Evolutionary conservation across 2,888 invertebrate species (phyloP).

Genomic region (Asteroscopus sphinx): DNA sequence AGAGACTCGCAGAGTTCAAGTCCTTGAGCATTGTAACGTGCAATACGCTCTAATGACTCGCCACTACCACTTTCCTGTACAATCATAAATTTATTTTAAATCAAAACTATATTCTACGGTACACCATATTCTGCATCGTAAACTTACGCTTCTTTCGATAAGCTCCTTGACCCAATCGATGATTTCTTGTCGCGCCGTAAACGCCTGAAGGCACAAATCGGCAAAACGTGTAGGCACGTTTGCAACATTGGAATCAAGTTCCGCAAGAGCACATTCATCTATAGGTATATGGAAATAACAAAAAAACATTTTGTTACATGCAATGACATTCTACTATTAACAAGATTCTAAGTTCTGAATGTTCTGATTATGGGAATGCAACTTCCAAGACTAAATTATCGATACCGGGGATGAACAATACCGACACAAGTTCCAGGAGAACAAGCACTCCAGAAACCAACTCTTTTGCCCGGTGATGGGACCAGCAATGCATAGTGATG

Average conservation of each 20-base stretch:
- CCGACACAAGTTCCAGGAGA: too few species aligned
- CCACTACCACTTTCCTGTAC: conserved; percentile 55
- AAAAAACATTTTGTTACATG: too few species aligned
- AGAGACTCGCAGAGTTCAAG: conserved; percentile 78
- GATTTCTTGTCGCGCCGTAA: conserved; percentile 81
- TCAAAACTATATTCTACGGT: not conserved
- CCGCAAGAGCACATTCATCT: conserved; percentile 76
- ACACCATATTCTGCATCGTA: not conserved
- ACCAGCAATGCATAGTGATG: too few species aligned
- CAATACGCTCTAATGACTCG: conserved; percentile 74
- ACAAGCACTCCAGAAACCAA: too few species aligned
- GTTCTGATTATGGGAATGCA: too few species aligned
- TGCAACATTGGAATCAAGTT: conserved; percentile 72
- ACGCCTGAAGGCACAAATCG: conserved; percentile 81
- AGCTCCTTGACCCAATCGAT: conserved; percentile 84
- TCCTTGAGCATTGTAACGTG: conserved; percentile 77
- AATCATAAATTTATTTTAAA: not conserved
- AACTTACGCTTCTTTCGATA: conserved; percentile 70
- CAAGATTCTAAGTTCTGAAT: too few species aligned
- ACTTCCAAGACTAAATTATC: too few species aligned
- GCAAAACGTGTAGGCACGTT: conserved; percentile 79
- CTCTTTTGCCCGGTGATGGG: too few species aligned
- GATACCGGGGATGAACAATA: too few species aligned
- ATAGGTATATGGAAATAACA: too few species aligned
- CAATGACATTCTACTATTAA: too few species aligned